These are phyloP conservation scores for Erebia palarica DNA, from an alignment of 2,888 invertebrate species.

Conservation along the genomic window DNA sequence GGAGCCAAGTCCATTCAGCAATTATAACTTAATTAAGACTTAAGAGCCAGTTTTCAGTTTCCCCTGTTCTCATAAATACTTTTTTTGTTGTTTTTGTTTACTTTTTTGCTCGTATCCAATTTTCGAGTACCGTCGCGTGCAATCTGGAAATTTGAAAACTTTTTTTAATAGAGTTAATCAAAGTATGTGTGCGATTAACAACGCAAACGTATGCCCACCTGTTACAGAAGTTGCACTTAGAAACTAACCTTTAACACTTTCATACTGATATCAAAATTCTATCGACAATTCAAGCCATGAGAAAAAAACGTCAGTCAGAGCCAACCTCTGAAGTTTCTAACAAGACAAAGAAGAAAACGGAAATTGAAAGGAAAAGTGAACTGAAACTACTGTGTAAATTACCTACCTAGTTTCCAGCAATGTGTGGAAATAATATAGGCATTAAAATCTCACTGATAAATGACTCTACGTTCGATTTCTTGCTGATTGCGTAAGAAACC, in stretches of 20 bases:
- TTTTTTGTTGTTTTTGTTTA: slow-evolving; percentile 27
- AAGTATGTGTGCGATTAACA: not conserved
- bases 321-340: too few relatives aligned
- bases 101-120: slow-evolving; percentile 23
- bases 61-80: slow-evolving; percentile 21
- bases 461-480: not conserved
- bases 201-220: not conserved
- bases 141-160: slow-evolving; percentile 8
- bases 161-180: not conserved
- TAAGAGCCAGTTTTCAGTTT: slow-evolving; percentile 43
- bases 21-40: slow-evolving; percentile 50
- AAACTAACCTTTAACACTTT: not conserved
- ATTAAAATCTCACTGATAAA: too few relatives aligned
- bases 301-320: too few relatives aligned
- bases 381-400: too few relatives aligned
- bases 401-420: too few relatives aligned
- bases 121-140: slow-evolving; percentile 21
- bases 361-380: too few relatives aligned
- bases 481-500: not conserved
- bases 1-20: slow-evolving; percentile 43
- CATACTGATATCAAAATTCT: too few relatives aligned
- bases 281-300: too few relatives aligned
- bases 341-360: too few relatives aligned
- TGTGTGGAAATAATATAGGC: too few relatives aligned
- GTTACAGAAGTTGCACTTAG: not conserved